A percentile compares a stretch with the other conserved stretches of the same genome.
Evolutionary conservation across 2,113 vertebrate genomes (phyloP).

Genomic region (Petroica traversi): DNA sequence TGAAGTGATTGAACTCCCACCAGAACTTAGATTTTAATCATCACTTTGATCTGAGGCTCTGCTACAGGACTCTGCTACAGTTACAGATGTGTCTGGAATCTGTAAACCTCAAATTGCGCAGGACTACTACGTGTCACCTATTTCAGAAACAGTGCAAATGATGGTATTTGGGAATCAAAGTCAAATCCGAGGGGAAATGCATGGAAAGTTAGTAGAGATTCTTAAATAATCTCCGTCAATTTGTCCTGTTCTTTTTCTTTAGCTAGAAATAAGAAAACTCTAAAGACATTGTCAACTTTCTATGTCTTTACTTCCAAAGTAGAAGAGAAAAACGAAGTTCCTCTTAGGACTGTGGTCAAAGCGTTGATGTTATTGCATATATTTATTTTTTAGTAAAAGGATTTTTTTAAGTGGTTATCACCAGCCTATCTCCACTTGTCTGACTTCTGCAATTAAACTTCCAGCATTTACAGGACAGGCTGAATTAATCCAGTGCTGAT

Average conservation of each 20-base stretch:
- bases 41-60: slow-evolving; percentile 59
- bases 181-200: not conserved
- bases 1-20: slow-evolving; percentile 64
- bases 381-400: not conserved
- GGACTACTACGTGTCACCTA: not conserved
- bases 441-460: not conserved
- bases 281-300: not conserved
- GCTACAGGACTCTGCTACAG: slow-evolving; percentile 50
- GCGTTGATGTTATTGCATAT: not conserved
- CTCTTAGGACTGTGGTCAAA: not conserved
- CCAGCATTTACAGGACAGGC: not conserved
- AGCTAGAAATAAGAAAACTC: not conserved
- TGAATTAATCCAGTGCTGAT: not conserved
- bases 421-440: not conserved
- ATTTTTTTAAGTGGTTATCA: not conserved
- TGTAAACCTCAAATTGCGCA: slow-evolving; percentile 48
- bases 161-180: slow-evolving; percentile 29
- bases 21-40: slow-evolving; percentile 67
- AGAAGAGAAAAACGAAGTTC: not conserved
- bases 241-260: not conserved
- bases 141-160: slow-evolving; percentile 17
- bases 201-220: not conserved
- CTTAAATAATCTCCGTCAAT: not conserved
- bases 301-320: not conserved
- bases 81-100: slow-evolving; percentile 51